Evolutionary conservation across 2,888 invertebrate genomes (phyloP), one percentile per base, ranked within the genome.

Genomic region (Lasiommata megera): DNA sequence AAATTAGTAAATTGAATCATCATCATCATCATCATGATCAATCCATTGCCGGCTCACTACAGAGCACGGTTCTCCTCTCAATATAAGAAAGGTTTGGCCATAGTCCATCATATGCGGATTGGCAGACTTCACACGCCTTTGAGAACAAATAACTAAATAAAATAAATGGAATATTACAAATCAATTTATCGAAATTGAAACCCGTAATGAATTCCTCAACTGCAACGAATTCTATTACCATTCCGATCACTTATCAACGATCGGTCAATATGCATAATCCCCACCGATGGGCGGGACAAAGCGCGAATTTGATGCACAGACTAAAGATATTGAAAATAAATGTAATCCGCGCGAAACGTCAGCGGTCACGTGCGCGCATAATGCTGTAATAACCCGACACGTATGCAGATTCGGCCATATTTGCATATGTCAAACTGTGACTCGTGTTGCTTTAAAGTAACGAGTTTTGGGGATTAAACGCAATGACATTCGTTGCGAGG

Each of bases 301-400:
- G 46, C 44, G 14, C n/a, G 52, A 52, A 57, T 56, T 56, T 16
- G 43, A 36, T 7, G 36, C 43, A 53, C 52, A 34, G 41, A 28
- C 54, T 54, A 46, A 54, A 54, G 63, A 69, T 66, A 86, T 85
- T 87, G 85, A 79, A 84, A 80, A 82, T 80, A 79, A 84, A 84
- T 84, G 79, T 85, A 87, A 88, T 83, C 87, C 73, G 69, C 80
- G 73, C 77, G 79, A 73, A 79, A 69, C 65, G 69, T 66, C 66
- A 62, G 34, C 38, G 57, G 74, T 66, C 87, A 84, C 88, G 87
- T 77, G 80, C 65, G 12, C n/a, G 58, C 36, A 53, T 57, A 53
- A 46, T 46, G 11, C 44, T 29, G 14, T 44, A 44, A 57, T 57
- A 31, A 29, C 37, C 59, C 41, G 62, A 66, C 62, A 60, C 63